phyloP scores from a whole-genome alignment of 1,140 invertebrate species.

The Monomorium pharaonis region DNA sequence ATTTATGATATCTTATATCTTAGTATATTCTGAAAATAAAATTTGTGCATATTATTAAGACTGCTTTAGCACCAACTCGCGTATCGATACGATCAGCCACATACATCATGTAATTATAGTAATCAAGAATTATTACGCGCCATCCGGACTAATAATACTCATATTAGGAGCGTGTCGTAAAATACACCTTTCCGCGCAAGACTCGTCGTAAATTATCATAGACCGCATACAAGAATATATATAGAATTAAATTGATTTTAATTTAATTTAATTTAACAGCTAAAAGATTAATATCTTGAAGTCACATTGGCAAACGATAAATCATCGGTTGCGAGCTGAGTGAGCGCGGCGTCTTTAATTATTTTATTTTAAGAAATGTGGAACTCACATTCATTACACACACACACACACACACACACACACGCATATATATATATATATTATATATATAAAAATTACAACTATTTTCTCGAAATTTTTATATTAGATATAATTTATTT shows the following conservation, averaged over 20 bases:
- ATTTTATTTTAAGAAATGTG: background rate
- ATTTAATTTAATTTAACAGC: conserved; percentile 47
- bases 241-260: conserved; percentile 36
- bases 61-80: conserved; percentile 2
- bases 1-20: background rate
- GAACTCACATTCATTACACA: background rate
- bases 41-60: conserved; percentile 17
- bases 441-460: background rate
- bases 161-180: conserved; percentile 43
- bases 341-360: background rate
- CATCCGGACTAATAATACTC: conserved; percentile 34
- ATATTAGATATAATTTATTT: background rate
- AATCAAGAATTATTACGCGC: conserved; percentile 53
- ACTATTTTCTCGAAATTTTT: background rate
- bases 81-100: conserved; percentile 5
- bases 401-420: background rate
- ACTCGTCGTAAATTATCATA: conserved; percentile 28
- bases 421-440: background rate
- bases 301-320: background rate
- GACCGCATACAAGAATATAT: conserved; percentile 3
- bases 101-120: conserved; percentile 47
- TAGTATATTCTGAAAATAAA: background rate
- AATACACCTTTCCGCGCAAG: conserved; percentile 24
- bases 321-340: background rate
- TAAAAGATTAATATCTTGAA: background rate